phyloP scores from a whole-genome alignment of 2,888 invertebrate genomes.

The Argyra leucocephala region DNA sequence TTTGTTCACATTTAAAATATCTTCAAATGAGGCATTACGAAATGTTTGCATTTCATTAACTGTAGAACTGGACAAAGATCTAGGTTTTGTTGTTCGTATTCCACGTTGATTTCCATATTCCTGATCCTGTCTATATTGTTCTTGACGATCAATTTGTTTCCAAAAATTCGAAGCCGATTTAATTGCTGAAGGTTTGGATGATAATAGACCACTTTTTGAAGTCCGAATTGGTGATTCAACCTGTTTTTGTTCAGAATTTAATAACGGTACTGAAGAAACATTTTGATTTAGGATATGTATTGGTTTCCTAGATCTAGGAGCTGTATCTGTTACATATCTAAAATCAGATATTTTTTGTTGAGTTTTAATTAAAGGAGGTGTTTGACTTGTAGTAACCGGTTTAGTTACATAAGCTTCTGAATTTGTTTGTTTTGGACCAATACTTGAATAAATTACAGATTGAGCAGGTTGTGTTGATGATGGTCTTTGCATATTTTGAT shows the following conservation, averaged over 20 bases:
- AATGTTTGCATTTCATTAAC: slow-evolving; percentile 28
- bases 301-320: slow-evolving; percentile 62
- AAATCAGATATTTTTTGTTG: slow-evolving; percentile 43
- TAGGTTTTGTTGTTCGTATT: slow-evolving; percentile 30
- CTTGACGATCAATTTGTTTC: slow-evolving; percentile 53
- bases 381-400: slow-evolving; percentile 34
- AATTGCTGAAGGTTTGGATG: slow-evolving; percentile 26
- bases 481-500: slow-evolving; percentile 35
- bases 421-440: slow-evolving; percentile 24
- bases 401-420: slow-evolving; percentile 24
- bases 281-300: slow-evolving; percentile 54
- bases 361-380: slow-evolving; percentile 35
- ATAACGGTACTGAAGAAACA: slow-evolving; percentile 34
- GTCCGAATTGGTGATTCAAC: slow-evolving; percentile 31
- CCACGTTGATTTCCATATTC: slow-evolving; percentile 22
- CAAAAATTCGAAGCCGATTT: slow-evolving; percentile 54
- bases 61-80: slow-evolving; percentile 38
- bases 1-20: background rate
- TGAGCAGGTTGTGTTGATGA: slow-evolving; percentile 27
- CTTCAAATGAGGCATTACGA: background rate
- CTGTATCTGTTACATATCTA: slow-evolving; percentile 61
- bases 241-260: slow-evolving; percentile 19
- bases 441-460: slow-evolving; percentile 17
- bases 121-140: slow-evolving; percentile 38
- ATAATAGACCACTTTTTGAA: slow-evolving; percentile 36